These are phyloP conservation scores for Pedionomus torquatus DNA, from an alignment of 2,113 vertebrate species.

Conservation along the genomic window DNA sequence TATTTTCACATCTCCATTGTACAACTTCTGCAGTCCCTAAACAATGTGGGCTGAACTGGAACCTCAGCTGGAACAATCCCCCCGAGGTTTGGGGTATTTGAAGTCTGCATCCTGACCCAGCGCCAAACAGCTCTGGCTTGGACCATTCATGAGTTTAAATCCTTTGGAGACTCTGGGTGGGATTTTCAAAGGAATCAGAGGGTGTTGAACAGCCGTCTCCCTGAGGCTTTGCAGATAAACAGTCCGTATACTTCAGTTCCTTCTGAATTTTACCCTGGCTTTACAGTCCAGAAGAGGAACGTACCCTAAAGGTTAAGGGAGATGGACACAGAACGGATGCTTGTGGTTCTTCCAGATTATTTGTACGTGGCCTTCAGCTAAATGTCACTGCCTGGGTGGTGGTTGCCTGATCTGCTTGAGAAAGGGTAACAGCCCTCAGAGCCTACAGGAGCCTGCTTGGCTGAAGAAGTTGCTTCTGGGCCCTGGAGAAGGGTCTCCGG, in stretches of 20 bases:
- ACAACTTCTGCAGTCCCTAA: neutral
- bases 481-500: neutral
- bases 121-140: neutral
- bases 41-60: neutral
- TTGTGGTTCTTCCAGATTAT: neutral
- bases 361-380: neutral
- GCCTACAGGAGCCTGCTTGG: neutral
- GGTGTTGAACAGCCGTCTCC: neutral
- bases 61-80: neutral
- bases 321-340: neutral
- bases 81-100: neutral
- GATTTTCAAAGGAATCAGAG: conserved; percentile 24
- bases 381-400: neutral
- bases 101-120: neutral
- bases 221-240: neutral
- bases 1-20: neutral
- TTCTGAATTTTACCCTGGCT: neutral
- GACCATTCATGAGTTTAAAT: neutral
- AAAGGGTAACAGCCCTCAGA: fast-evolving
- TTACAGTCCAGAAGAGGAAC: neutral
- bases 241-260: neutral
- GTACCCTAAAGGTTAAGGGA: neutral
- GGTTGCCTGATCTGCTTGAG: neutral
- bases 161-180: neutral
- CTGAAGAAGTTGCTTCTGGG: neutral